Conservation (phyloP, 2,113 vertebrate species). For the Delphinus delphis region DNA sequence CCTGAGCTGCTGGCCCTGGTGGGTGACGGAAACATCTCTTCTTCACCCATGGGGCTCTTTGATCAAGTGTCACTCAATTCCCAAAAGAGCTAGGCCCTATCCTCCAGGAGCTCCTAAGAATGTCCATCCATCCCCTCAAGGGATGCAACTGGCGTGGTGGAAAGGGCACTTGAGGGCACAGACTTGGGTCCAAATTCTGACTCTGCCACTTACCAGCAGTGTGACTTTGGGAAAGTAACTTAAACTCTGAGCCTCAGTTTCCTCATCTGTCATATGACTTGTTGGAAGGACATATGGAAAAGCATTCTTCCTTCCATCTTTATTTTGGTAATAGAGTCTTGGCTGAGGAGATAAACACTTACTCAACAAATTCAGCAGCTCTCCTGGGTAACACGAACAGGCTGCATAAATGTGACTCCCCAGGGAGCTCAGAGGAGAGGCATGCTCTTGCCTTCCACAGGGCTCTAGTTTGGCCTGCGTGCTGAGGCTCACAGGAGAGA, state of each 20-base stretch:
- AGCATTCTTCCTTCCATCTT: background rate
- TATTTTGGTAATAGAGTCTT: background rate
- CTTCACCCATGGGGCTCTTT: background rate
- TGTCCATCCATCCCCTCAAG: too few species aligned
- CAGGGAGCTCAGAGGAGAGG: background rate
- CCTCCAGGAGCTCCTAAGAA: background rate
- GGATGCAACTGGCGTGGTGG: background rate
- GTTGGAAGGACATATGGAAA: constrained; percentile 5
- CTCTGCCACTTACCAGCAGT: background rate
- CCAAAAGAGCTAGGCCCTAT: background rate
- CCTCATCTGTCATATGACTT: constrained; percentile 17
- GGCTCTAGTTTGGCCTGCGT: background rate
- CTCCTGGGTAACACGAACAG: background rate
- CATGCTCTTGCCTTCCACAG: background rate
- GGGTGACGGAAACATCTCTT: background rate
- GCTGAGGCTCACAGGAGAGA: background rate
- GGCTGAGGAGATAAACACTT: background rate
- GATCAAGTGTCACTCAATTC: background rate
- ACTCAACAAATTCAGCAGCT: background rate
- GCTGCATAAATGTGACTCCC: background rate
- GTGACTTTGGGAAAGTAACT: background rate
- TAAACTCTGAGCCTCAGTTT: constrained; percentile 37
- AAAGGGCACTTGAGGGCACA: background rate
- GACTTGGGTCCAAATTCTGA: background rate
- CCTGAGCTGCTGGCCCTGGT: background rate